phyloP scores from a whole-genome alignment of 2,113 vertebrate genomes.

The Trichechus manatus region DNA sequence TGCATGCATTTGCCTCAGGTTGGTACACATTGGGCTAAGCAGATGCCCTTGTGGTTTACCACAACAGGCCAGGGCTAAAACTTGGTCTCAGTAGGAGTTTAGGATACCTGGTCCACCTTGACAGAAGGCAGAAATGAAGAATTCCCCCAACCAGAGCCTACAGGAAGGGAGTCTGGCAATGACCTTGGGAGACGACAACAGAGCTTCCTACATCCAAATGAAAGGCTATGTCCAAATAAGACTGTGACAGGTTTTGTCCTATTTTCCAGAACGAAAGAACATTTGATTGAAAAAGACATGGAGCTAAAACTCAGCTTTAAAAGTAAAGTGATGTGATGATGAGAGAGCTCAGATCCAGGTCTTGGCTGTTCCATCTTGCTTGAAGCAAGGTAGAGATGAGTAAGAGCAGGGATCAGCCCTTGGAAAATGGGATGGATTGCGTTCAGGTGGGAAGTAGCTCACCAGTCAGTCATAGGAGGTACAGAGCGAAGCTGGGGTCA shows the following conservation, averaged over 20 bases:
- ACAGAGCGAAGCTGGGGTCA: neutral
- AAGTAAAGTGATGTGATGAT: neutral
- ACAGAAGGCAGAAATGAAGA: neutral
- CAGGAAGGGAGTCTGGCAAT: neutral
- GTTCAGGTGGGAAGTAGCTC: neutral
- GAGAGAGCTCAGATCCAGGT: neutral
- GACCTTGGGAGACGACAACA: neutral
- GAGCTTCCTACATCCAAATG: neutral
- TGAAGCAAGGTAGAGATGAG: neutral
- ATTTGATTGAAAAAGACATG: neutral
- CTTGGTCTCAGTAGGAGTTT: neutral
- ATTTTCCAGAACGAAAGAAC: neutral
- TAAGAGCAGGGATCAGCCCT: neutral
- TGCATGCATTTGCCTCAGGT: neutral
- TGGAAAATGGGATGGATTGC: neutral
- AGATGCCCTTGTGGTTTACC: neutral
- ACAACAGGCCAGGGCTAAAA: neutral
- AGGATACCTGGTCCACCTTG: neutral
- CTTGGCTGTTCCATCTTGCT: neutral
- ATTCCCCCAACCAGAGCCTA: neutral
- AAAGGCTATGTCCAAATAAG: neutral
- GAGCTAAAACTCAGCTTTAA: constrained; percentile 22
- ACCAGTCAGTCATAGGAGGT: neutral
- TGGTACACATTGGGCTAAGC: neutral
- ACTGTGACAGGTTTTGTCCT: neutral